phyloP scores from a whole-genome alignment of 2,797 vertebrate genomes.

The Lophotriccus pileatus region DNA sequence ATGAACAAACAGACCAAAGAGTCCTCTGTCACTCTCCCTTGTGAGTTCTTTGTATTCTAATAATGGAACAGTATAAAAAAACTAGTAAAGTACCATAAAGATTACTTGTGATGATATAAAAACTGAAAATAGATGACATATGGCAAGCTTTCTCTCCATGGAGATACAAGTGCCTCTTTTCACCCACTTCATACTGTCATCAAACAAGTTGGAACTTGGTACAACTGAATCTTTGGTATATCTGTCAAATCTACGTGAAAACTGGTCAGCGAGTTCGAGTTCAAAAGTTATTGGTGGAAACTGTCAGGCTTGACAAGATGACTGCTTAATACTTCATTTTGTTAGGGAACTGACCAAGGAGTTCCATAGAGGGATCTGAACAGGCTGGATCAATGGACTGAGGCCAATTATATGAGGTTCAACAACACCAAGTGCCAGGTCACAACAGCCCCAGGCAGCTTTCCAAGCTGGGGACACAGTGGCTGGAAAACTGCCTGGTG shows the following conservation, averaged over 20 bases:
- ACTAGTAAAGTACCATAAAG: background rate
- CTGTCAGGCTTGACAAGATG: background rate
- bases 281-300: background rate
- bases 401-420: background rate
- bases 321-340: background rate
- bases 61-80: background rate
- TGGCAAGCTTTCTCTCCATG: background rate
- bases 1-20: background rate
- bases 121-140: background rate
- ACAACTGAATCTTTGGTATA: background rate
- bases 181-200: background rate
- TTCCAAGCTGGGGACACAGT: background rate
- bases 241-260: background rate
- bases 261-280: background rate
- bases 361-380: background rate
- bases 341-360: background rate
- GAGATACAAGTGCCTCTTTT: background rate
- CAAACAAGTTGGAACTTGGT: accelerated
- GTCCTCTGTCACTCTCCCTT: background rate
- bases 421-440: background rate
- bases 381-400: background rate
- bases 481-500: background rate
- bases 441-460: background rate
- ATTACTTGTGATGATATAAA: background rate
- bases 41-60: background rate